Conservation (phyloP, 2,888 invertebrate genomes). For the Apodemia duryi region DNA sequence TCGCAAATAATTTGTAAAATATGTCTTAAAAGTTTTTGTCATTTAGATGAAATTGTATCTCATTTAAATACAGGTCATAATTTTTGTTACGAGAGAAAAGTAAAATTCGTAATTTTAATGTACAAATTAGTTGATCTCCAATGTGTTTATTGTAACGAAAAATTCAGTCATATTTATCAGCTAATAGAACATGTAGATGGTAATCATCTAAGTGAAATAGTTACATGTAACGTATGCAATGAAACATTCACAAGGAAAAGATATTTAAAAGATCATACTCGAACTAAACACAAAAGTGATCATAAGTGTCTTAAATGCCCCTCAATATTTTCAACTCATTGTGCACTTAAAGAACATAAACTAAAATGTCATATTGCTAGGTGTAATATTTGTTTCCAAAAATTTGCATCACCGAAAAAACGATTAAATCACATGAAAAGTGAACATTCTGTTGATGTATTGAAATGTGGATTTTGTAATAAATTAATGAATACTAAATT, state of each 20-base stretch:
- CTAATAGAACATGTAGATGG: slow-evolving; percentile 54
- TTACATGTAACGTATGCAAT: slow-evolving; percentile 47
- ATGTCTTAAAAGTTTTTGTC: slow-evolving; percentile 40
- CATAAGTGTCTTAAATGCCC: slow-evolving; percentile 50
- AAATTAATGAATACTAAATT: slow-evolving; percentile 50
- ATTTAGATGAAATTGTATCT: slow-evolving; percentile 39
- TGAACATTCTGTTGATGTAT: slow-evolving; percentile 42
- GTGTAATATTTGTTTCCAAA: slow-evolving; percentile 56
- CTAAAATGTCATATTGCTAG: slow-evolving; percentile 46
- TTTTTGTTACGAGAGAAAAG: slow-evolving; percentile 43
- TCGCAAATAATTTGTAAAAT: slow-evolving; percentile 52
- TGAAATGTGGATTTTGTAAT: slow-evolving; percentile 53
- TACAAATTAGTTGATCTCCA: slow-evolving; percentile 53
- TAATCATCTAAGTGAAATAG: slow-evolving; percentile 44
- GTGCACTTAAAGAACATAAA: slow-evolving; percentile 47
- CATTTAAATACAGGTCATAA: slow-evolving; percentile 52
- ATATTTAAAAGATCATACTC: slow-evolving; percentile 48
- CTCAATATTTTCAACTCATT: slow-evolving; percentile 40
- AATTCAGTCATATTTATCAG: slow-evolving; percentile 44
- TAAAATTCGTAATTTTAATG: slow-evolving; percentile 41
- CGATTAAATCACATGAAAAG: slow-evolving; percentile 54
- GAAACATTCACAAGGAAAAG: slow-evolving; percentile 51
- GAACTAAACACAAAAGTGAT: slow-evolving; percentile 45
- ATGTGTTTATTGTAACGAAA: slow-evolving; percentile 50
- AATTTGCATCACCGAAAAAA: slow-evolving; percentile 46